These are phyloP conservation scores for Eurystomus gularis DNA, from an alignment of 2,113 vertebrate species.

Conservation along the genomic window DNA sequence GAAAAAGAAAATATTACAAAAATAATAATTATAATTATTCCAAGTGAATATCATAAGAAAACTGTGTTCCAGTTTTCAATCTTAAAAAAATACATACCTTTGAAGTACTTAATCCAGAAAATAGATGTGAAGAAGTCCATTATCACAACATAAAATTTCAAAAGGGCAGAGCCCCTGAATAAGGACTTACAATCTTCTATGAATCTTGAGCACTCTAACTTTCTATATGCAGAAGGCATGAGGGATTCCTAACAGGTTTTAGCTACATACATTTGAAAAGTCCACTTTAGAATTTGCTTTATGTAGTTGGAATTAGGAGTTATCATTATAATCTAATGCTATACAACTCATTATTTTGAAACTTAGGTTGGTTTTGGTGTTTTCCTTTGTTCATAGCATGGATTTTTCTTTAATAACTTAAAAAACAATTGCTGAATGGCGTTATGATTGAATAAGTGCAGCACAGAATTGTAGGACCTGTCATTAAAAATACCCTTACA, in stretches of 20 bases:
- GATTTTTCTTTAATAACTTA: background rate
- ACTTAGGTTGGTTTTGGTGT: rapidly evolving
- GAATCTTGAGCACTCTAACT: background rate
- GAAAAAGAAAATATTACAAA: background rate
- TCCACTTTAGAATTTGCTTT: background rate
- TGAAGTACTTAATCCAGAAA: background rate
- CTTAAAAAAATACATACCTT: background rate
- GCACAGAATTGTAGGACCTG: background rate
- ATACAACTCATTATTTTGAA: background rate
- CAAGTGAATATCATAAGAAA: background rate
- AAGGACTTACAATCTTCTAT: background rate
- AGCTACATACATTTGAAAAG: background rate
- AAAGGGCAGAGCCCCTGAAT: background rate
- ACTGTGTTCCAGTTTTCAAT: background rate
- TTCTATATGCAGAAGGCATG: background rate
- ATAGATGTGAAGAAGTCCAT: background rate
- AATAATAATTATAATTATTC: background rate
- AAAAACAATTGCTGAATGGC: background rate
- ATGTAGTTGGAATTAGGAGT: background rate
- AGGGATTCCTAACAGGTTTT: background rate
- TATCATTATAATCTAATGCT: background rate
- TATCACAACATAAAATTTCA: background rate
- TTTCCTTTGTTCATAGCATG: background rate
- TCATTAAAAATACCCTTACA: background rate
- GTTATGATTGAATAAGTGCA: background rate